A percentile compares a stretch with the other conserved stretches of the same genome.
Conservation (phyloP, 2,888 invertebrate genomes). For the Linyphia triangularis region DNA sequence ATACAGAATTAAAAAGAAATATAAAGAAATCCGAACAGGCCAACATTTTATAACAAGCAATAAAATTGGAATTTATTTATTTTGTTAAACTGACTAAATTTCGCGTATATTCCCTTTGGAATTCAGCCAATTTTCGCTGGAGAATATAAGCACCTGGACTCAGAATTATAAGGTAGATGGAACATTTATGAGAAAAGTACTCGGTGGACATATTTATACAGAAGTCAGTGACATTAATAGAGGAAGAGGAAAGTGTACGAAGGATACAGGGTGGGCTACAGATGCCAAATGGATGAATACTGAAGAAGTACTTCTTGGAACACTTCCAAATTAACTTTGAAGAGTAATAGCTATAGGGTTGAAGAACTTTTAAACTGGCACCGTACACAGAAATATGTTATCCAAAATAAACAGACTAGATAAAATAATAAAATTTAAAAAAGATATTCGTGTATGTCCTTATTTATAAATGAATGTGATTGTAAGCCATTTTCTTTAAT, state of each 20-base stretch:
- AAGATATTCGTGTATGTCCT: no score
- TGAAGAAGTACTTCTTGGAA: background rate
- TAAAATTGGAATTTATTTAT: background rate
- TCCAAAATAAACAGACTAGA: no score
- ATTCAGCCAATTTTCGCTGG: no score
- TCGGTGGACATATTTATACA: background rate
- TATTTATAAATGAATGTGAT: no score
- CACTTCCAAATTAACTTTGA: background rate
- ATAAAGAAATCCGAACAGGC: no score
- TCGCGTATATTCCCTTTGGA: background rate
- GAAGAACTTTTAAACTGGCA: conserved; percentile 3
- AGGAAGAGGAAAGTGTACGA: background rate
- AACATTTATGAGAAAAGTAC: background rate
- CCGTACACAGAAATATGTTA: background rate
- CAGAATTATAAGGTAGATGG: background rate
- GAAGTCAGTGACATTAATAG: background rate
- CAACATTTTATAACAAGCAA: background rate
- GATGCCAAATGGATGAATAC: background rate
- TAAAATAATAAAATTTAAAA: no score
- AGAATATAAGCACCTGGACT: background rate
- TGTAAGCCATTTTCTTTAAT: no score
- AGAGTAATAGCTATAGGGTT: background rate
- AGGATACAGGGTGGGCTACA: background rate
- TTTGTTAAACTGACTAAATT: background rate
- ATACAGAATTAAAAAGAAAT: no score